Evolutionary conservation across 2,797 vertebrate genomes (phyloP), one percentile per base, ranked within the genome.

Genomic region (Ispidina lecontei): DNA sequence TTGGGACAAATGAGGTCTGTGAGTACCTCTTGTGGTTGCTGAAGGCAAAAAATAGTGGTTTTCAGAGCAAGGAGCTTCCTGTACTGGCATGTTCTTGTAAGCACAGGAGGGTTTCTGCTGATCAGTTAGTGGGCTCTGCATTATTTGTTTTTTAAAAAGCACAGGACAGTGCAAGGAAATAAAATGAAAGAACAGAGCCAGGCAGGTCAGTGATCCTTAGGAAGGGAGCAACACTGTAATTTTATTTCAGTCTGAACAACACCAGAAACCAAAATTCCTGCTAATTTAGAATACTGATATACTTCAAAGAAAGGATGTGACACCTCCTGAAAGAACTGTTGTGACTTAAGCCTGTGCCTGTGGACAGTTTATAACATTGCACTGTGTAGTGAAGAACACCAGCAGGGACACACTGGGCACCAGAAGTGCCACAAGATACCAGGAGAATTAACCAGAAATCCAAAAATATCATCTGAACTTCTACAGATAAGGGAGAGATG

Each of bases 11-110:
- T 6, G 6, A 90, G 79, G 92, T 43, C 87, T 91, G 39, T 31
- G 94, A 95, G 89, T 75, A 92, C 93, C 93, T 95, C 93, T 95
- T 85, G 95, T 95, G 87, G 84, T 20, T 91, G 87, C 55, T 80
- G 51, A 81, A 83, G 65, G 92, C 22, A 91, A 82, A 69, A 68
- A 54, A 60, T 52, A 62, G 58, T 46, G 59, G 19, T 85, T 89
- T 69, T 26, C 14, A 87, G 69, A 84, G 59, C 20, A 65, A 85
- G 55, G 37, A 78, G 14, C 23, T 70, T 75, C 37, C 58, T 81
- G 31, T 12, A 51, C 33, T 69, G 54, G 64, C 19, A 23, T 19
- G 47, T 62, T 94, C 87, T 58, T 68, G 41, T 22, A 28, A 54
- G 69, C 25, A 60, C 25, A 43, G 58, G 71, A 64, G 54, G 29